phyloP scores from a whole-genome alignment of 92 coral and sea anemone genomes.

The Palythoa caribaeorum region DNA sequence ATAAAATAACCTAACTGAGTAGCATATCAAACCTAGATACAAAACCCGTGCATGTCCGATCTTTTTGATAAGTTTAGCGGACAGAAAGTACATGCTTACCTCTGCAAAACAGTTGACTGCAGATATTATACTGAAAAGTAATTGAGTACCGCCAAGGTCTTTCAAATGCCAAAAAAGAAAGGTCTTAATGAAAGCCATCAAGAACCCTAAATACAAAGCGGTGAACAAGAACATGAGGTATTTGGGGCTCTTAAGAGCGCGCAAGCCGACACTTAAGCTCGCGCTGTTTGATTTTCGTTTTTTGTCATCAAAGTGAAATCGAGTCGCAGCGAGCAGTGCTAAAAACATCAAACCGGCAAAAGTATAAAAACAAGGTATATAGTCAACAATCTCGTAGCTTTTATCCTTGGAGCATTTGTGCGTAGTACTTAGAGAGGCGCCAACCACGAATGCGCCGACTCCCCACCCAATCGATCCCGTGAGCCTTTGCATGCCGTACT shows the following conservation, averaged over 20 bases:
- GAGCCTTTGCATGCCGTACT: slow-evolving; percentile 98
- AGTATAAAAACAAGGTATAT: slow-evolving; percentile 95
- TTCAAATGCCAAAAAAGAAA: slow-evolving; percentile 98
- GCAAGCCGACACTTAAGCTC: slow-evolving; percentile 92
- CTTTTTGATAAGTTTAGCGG: slow-evolving; percentile 90
- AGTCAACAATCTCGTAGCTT: slow-evolving; percentile 94
- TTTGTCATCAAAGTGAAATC: slow-evolving; percentile 88
- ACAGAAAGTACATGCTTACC: slow-evolving; percentile 99
- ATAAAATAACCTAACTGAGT: slow-evolving; percentile 88
- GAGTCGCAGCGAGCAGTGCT: slow-evolving; percentile 87
- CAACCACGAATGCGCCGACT: slow-evolving; percentile 97
- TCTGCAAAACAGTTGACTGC: slow-evolving; percentile 99
- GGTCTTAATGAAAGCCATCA: slow-evolving; percentile 98
- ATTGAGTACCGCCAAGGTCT: slow-evolving; percentile 96
- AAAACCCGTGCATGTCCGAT: slow-evolving; percentile 98
- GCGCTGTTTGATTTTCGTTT: slow-evolving; percentile 76
- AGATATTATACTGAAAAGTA: slow-evolving; percentile 95
- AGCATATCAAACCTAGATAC: slow-evolving; percentile 93
- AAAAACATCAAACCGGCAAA: slow-evolving; percentile 92
- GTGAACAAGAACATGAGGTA: slow-evolving; percentile 97
- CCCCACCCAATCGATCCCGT: slow-evolving; percentile 99
- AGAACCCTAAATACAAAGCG: slow-evolving; percentile 94
- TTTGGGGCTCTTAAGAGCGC: slow-evolving; percentile 88
- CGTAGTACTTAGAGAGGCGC: slow-evolving; percentile 95
- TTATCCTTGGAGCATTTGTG: slow-evolving; percentile 88